Percentiles rank a stretch among this genome's conserved stretches.
Evolutionary conservation across 2,797 vertebrate genomes (phyloP).

Genomic region (Fringilla coelebs): DNA sequence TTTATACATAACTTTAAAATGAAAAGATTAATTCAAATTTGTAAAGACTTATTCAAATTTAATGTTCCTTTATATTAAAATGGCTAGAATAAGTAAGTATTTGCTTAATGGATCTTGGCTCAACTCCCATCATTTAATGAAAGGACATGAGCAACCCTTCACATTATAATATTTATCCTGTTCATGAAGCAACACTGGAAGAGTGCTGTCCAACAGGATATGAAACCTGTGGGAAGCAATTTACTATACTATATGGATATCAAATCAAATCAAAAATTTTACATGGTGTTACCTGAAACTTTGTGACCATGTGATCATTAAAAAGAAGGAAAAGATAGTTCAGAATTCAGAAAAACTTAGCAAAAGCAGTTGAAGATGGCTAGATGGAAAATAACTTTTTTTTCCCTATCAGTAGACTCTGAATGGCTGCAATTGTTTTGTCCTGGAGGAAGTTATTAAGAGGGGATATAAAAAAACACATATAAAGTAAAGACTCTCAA

Average conservation of each 20-base stretch:
- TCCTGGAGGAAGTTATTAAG: neutral
- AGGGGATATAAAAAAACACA: neutral
- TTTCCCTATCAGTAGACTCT: neutral
- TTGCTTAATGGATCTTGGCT: neutral
- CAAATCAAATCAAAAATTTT: neutral
- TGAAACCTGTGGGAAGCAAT: neutral
- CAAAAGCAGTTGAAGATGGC: neutral
- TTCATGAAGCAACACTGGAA: neutral
- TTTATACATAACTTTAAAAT: neutral
- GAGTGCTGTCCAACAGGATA: neutral
- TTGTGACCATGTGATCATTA: neutral
- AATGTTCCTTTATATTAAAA: neutral
- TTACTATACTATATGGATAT: neutral
- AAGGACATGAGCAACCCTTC: neutral
- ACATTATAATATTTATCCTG: neutral
- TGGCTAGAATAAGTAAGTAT: neutral
- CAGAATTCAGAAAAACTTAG: neutral
- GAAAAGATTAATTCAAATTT: neutral
- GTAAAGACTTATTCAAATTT: neutral
- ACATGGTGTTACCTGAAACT: neutral
- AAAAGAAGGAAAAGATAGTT: neutral
- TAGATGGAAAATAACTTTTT: neutral
- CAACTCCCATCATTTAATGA: neutral
- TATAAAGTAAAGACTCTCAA: neutral
- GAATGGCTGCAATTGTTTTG: neutral